Conservation (phyloP, 2,888 invertebrate species). For the Lampropteryx suffumata region DNA sequence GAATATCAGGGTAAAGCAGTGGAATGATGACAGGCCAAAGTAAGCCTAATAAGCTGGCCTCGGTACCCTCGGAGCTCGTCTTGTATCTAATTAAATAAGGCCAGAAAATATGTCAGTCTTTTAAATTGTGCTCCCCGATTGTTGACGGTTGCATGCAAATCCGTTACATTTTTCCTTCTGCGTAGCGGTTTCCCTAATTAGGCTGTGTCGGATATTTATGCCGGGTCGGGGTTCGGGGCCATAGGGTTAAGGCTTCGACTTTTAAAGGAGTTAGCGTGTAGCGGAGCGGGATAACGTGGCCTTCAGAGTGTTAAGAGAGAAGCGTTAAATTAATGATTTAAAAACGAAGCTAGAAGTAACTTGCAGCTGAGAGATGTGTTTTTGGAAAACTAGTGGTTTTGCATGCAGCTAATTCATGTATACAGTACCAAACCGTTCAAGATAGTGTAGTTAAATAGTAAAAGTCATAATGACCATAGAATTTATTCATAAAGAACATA, state of each 20-base stretch:
- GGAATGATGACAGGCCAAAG: too few relatives aligned
- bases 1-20: too few relatives aligned
- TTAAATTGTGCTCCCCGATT: constrained; percentile 10
- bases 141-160: constrained; percentile 25
- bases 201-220: constrained; percentile 31
- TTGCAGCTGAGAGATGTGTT: too few relatives aligned
- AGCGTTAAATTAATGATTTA: neutral
- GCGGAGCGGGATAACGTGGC: constrained; percentile 2
- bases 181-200: constrained; percentile 31
- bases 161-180: constrained; percentile 34
- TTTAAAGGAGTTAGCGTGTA: neutral
- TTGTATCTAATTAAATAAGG: constrained; percentile 8
- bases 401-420: too few relatives aligned
- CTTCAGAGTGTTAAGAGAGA: neutral
- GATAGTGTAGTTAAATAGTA: too few relatives aligned
- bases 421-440: too few relatives aligned
- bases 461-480: too few relatives aligned
- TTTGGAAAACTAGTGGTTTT: too few relatives aligned
- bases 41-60: constrained; percentile 5
- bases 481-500: too few relatives aligned
- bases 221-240: constrained; percentile 27
- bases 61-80: neutral
- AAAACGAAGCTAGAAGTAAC: too few relatives aligned
- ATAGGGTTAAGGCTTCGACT: constrained; percentile 10
- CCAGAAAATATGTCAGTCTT: constrained; percentile 14